Base-by-base conservation (phyloP, 2,797 vertebrate species). In the Karalla daura region DNA sequence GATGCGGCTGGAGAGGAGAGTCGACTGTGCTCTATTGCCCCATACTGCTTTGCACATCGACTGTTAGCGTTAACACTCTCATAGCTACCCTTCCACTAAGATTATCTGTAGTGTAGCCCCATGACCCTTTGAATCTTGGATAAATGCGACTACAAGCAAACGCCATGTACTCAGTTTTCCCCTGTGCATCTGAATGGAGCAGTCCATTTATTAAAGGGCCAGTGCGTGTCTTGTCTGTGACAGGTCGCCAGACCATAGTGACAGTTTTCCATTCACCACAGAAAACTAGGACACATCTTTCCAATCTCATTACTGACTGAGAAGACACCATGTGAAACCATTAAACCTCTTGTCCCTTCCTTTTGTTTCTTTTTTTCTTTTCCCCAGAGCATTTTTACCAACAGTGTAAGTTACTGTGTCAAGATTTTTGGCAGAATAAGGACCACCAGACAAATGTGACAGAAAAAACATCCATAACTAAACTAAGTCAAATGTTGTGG, bases 171-270 rank as follows among this genome's bases (percentile, higher is more conserved):
- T 33, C 20, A 58, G 24, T 37, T 32, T 56, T 56, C 84, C 78
- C 81, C 73, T 58, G 5, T 62, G n/a, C 17, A 3, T 5, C 13
- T 18, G 47, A 80, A 76, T 81, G 73, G 64, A 75, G 36, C 24
- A 23, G 61, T 73, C 78, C 73, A 32, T 3, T 37, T 30, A 8
- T 86, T 86, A 84, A 86, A 86, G 84, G 76, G 74, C 58, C 67
- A 82, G 73, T 54, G 28, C 68, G 1, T 24, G 32, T 54, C n/a
- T 52, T 35, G 0, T 49, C 9, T 50, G 15, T 73, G 61, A 78
- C 52, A 68, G 56, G 27, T 62, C 10, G 1, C 3, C 36, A 33
- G 20, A 51, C 21, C 55, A 69, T 51, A 52, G n/a, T 36, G 52
- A 36, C 53, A 45, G 53, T 15, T 36, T 44, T 7, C 1, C 18